Base-by-base conservation (phyloP, 2,888 invertebrate species). In the Alsophila aescularia region DNA sequence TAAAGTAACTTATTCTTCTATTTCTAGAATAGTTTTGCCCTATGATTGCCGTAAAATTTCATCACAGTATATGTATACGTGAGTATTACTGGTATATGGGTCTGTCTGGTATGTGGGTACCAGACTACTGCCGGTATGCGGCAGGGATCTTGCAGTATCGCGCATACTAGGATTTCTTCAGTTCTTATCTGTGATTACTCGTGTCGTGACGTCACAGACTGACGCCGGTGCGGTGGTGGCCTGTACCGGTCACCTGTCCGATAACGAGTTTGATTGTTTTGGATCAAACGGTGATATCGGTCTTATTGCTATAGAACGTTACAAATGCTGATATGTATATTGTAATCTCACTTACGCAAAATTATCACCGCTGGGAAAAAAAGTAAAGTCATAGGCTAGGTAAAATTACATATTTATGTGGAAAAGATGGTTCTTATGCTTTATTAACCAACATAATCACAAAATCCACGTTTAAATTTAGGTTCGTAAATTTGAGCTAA, bases 181-280 rank as follows among this genome's bases (percentile, higher is more conserved):
- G 29, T 31, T 43, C 13, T 32, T 48, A 53, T 53, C 53, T 48
- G 2, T 32, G 48, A 48, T 43, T 53, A 36, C 31, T 34, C 24
- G 42, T 43, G 32, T n/a, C 27, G 31, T 21, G 29, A 41, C 41
- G 31, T 31, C n/a, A 37, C 37, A 21, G 7, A 15, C 15, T 13
- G 13, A 4, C 18, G 12, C 37, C 35, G 13, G 9, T 15, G 40
- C 34, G 10, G 24, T 1, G 0, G 13, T 34, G 13, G 14, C 36
- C 12, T 31, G 40, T 34, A 24, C 32, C 14, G 18, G 27, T 41
- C 52, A 45, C 52, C 14, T 45, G 35, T 10, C 35, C 29, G 54
- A 54, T 54, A 54, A 35, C 18, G 3, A 31, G 10, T 41, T 35
- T 45, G 45, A 41, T 50, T 36, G 44, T 42, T 42, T 42, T 45